These are phyloP conservation scores for Clupea harengus DNA, from an alignment of 2,113 vertebrate genomes.

Conservation along the genomic window DNA sequence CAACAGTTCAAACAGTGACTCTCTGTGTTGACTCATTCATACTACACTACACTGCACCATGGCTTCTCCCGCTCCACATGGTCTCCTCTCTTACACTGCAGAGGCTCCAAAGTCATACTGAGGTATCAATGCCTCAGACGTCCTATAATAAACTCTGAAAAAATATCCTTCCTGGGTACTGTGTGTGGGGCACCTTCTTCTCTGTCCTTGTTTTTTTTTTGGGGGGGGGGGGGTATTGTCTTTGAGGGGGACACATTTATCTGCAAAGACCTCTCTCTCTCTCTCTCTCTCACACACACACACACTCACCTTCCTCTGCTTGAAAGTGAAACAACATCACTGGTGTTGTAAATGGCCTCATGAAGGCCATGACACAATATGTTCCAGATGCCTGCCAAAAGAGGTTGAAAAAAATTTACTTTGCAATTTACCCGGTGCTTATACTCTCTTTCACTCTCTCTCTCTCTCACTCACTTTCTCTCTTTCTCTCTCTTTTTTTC, in stretches of 20 bases:
- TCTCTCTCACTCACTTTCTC: neutral
- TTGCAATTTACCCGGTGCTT: neutral
- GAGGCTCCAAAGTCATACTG: constrained; percentile 9
- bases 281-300: neutral
- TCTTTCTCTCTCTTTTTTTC: neutral
- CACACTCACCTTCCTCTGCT: neutral
- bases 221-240: neutral
- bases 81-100: neutral
- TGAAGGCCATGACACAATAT: neutral
- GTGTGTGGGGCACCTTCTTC: neutral
- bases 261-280: neutral
- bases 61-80: neutral
- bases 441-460: neutral
- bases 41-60: neutral
- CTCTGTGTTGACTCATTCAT: neutral
- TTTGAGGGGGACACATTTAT: neutral
- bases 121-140: neutral
- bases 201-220: constrained; percentile 16
- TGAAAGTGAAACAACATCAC: neutral
- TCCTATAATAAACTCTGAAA: constrained; percentile 1
- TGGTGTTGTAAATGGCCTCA: neutral
- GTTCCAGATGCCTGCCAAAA: neutral
- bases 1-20: neutral
- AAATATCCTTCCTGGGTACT: neutral
- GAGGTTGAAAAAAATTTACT: neutral